These are phyloP conservation scores for Fregata magnificens DNA, from an alignment of 2,113 vertebrate species.

Conservation along the genomic window DNA sequence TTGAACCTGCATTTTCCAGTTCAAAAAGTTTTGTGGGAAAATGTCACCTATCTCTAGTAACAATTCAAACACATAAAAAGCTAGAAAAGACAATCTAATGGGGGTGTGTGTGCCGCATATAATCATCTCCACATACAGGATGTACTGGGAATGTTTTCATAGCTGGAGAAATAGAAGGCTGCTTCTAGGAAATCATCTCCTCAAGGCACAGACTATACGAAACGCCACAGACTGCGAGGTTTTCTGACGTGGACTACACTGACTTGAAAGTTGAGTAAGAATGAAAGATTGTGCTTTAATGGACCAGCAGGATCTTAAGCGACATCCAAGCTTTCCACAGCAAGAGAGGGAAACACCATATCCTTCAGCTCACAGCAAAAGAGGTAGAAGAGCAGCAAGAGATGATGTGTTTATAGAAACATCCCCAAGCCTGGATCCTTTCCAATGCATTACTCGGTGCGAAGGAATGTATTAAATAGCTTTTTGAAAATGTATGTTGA, in stretches of 20 bases:
- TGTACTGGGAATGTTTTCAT: conserved; percentile 40
- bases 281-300: not conserved
- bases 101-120: not conserved
- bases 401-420: conserved; percentile 15
- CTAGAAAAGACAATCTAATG: not conserved
- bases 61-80: not conserved
- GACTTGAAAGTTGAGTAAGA: not conserved
- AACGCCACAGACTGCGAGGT: not conserved
- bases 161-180: conserved; percentile 25
- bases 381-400: not conserved
- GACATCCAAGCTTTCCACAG: not conserved
- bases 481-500: not conserved
- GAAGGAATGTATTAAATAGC: conserved; percentile 18
- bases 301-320: not conserved
- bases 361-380: not conserved
- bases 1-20: not conserved
- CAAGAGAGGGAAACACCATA: not conserved
- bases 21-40: not conserved
- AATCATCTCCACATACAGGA: conserved; percentile 29
- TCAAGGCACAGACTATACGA: not conserved
- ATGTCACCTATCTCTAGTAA: not conserved
- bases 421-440: conserved; percentile 18
- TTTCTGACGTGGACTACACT: not conserved
- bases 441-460: not conserved
- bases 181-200: conserved; percentile 55